These are phyloP conservation scores for Coilia nasus DNA, from an alignment of 2,797 vertebrate species.

Conservation along the genomic window DNA sequence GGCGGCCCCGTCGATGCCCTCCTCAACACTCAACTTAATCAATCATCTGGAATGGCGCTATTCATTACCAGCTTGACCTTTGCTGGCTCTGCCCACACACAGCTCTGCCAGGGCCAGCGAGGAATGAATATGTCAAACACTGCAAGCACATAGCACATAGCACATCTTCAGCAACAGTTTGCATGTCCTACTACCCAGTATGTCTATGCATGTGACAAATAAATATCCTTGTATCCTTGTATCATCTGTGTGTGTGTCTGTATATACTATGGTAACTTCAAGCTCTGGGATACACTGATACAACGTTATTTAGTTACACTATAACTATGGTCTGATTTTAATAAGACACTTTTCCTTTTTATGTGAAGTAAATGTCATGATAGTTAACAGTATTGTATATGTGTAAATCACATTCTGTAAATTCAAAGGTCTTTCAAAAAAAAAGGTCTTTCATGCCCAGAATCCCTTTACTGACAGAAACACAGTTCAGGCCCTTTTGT, in stretches of 20 bases:
- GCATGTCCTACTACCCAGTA: no score
- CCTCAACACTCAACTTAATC: slow-evolving; percentile 30
- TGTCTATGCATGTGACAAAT: no score
- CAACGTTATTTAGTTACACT: not conserved
- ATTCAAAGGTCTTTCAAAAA: no score
- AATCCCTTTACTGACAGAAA: no score
- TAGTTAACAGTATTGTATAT: not conserved
- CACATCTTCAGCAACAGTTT: no score
- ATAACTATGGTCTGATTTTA: not conserved
- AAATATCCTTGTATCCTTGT: no score
- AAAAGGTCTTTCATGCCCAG: not conserved
- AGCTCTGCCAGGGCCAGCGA: not conserved
- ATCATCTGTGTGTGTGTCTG: slow-evolving; percentile 15
- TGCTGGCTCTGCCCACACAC: not conserved
- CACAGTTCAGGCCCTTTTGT: no score
- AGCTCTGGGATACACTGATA: not conserved
- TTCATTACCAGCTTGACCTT: slow-evolving; percentile 38
- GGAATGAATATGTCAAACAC: not conserved
- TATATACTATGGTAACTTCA: not conserved
- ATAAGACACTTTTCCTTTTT: not conserved
- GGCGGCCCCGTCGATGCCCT: not conserved
- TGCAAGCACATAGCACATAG: not conserved
- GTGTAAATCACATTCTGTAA: not conserved
- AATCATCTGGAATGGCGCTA: slow-evolving; percentile 32
- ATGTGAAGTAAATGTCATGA: not conserved